These are phyloP conservation scores for Mionectes olivaceus DNA, from an alignment of 2,797 vertebrate genomes.

Conservation along the genomic window DNA sequence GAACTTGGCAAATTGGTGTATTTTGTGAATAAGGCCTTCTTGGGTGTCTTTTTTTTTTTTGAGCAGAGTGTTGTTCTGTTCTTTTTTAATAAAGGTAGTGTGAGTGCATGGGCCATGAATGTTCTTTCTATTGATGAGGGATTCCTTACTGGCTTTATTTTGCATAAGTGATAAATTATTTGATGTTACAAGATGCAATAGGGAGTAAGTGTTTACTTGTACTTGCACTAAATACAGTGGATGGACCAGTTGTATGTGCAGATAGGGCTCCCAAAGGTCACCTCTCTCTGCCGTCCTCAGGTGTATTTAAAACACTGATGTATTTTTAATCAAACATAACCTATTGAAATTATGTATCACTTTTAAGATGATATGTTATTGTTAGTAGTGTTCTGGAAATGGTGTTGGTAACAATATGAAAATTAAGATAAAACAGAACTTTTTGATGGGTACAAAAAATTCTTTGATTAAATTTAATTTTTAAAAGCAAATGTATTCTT, in stretches of 20 bases:
- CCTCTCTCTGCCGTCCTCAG: background rate
- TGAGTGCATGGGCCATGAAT: background rate
- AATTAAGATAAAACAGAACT: background rate
- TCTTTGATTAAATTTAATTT: background rate
- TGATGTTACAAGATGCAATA: background rate
- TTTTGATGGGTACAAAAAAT: background rate
- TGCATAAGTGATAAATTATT: background rate
- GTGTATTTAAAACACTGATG: background rate
- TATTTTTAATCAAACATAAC: background rate
- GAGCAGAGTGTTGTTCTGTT: background rate
- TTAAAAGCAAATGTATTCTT: background rate
- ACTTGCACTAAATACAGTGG: background rate
- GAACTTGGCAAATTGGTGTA: background rate
- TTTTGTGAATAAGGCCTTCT: background rate
- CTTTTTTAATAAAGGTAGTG: background rate
- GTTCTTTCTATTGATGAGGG: background rate
- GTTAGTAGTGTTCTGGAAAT: background rate
- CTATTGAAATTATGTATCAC: background rate
- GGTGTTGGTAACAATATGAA: background rate
- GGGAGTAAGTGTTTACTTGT: background rate
- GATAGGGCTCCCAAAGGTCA: fast-evolving
- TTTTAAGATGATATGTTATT: conserved; percentile 37
- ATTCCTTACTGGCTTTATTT: background rate
- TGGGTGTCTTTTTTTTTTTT: background rate
- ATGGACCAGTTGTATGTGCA: background rate